Evolutionary conservation across 2,113 vertebrate species (phyloP).

Genomic region (Seriola quinqueradiata): DNA sequence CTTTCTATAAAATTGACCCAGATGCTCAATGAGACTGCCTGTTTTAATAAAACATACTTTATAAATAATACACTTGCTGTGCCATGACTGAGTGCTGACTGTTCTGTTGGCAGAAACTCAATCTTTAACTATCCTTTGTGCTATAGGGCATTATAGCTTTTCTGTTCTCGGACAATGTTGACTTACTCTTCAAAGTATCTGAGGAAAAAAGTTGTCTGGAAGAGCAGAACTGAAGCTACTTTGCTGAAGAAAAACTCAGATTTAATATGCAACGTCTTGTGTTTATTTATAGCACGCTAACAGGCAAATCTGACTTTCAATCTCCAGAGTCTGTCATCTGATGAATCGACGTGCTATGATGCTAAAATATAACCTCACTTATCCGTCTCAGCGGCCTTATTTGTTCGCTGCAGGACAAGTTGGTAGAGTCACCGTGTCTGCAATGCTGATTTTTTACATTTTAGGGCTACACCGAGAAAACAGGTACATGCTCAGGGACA

Average conservation of each 20-base stretch:
- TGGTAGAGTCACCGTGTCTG: background rate
- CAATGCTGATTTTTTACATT: background rate
- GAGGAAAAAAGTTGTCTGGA: background rate
- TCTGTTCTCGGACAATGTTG: background rate
- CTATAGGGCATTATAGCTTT: background rate
- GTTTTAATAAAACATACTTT: slow-evolving; percentile 18
- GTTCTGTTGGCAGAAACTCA: background rate
- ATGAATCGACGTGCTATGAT: background rate
- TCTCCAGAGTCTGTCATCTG: background rate
- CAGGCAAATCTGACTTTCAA: background rate
- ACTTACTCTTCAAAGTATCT: background rate
- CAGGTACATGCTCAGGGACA: background rate
- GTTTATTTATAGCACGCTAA: slow-evolving; percentile 6
- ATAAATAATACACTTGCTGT: background rate
- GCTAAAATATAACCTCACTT: background rate
- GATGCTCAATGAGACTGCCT: background rate
- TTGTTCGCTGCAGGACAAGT: slow-evolving; percentile 10
- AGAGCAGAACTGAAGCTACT: background rate
- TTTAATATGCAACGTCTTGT: background rate
- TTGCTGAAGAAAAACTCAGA: background rate
- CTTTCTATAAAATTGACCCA: background rate
- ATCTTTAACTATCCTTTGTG: background rate
- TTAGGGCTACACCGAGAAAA: background rate
- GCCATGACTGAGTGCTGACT: background rate
- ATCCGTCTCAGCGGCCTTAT: background rate